Percentiles rank a stretch among this genome's conserved stretches.
Evolutionary conservation across 2,888 invertebrate species (phyloP).

Genomic region (Molanna angustata): DNA sequence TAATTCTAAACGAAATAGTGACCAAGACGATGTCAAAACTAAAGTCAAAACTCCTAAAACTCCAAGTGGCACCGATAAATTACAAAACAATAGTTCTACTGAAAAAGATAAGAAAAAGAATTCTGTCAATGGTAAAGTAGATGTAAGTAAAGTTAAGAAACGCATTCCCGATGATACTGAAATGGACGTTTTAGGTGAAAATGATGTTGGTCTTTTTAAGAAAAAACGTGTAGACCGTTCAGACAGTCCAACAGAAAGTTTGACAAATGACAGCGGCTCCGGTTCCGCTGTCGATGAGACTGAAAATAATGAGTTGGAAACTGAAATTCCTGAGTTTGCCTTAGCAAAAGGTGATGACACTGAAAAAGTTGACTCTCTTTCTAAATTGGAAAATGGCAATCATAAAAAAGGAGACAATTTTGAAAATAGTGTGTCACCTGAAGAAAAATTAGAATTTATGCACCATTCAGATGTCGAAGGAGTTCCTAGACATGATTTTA

Average conservation of each 20-base stretch:
- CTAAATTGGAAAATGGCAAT: constrained; percentile 21
- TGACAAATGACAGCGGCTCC: constrained; percentile 77
- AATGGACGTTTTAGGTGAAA: constrained; percentile 57
- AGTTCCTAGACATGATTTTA: constrained; percentile 11
- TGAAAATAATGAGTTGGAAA: constrained; percentile 54
- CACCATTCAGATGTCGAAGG: constrained; percentile 13
- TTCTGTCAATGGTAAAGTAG: constrained; percentile 49
- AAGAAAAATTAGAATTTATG: constrained; percentile 18
- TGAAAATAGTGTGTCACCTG: constrained; percentile 4
- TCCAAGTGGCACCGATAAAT: constrained; percentile 42
- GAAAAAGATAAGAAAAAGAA: constrained; percentile 36
- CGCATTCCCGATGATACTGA: constrained; percentile 55
- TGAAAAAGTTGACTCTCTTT: constrained; percentile 13
- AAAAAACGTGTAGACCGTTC: constrained; percentile 56
- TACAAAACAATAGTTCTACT: constrained; percentile 41
- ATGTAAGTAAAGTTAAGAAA: constrained; percentile 58
- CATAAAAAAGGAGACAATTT: constrained; percentile 14
- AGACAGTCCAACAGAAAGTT: constrained; percentile 79
- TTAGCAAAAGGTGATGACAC: constrained; percentile 5
- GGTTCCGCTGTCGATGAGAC: constrained; percentile 45
- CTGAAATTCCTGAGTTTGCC: constrained; percentile 52
- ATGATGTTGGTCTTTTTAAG: constrained; percentile 58
- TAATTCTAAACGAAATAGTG: constrained; percentile 47
- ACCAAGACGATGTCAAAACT: constrained; percentile 46
- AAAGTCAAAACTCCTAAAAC: constrained; percentile 45